phyloP scores from a whole-genome alignment of 2,888 invertebrate genomes.

The Pristionchus maxplancki region DNA sequence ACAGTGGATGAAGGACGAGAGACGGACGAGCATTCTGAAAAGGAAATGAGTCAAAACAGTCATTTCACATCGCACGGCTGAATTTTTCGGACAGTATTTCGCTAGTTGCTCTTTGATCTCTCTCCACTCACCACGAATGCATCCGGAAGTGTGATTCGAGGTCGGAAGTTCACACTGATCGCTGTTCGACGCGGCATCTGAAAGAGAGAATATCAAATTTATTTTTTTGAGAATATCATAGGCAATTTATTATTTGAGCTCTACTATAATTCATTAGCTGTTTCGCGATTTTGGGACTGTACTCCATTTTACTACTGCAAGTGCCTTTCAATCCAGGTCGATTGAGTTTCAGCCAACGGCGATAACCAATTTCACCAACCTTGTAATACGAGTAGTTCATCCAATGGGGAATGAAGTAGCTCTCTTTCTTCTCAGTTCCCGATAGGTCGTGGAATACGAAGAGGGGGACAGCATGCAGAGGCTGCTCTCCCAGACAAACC shows the following conservation, averaged over 20 bases:
- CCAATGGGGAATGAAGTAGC: constrained; percentile 78
- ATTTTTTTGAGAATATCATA: too few species aligned
- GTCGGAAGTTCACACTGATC: constrained; percentile 67
- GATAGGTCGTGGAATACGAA: constrained; percentile 81
- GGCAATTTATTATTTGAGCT: too few species aligned
- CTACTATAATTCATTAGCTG: too few species aligned
- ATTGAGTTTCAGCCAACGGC: too few species aligned
- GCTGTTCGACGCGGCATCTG: constrained; percentile 59
- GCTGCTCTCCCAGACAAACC: constrained; percentile 88
- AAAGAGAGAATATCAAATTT: too few species aligned
- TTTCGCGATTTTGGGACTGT: too few species aligned
- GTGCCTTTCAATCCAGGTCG: too few species aligned
- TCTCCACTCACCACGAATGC: constrained; percentile 57
- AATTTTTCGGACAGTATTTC: too few species aligned
- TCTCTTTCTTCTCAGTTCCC: constrained; percentile 55
- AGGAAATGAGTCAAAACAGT: too few species aligned
- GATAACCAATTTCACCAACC: constrained; percentile 50
- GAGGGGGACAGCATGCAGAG: constrained; percentile 96
- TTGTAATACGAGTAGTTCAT: constrained; percentile 77
- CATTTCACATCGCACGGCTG: too few species aligned
- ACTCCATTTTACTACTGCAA: too few species aligned
- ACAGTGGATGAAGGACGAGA: constrained; percentile 54
- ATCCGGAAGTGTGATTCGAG: constrained; percentile 72
- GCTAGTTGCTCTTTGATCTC: not conserved
- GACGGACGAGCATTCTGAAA: constrained; percentile 55